Base-by-base conservation (phyloP, 2,888 invertebrate genomes). In the Plutella xylostella region DNA sequence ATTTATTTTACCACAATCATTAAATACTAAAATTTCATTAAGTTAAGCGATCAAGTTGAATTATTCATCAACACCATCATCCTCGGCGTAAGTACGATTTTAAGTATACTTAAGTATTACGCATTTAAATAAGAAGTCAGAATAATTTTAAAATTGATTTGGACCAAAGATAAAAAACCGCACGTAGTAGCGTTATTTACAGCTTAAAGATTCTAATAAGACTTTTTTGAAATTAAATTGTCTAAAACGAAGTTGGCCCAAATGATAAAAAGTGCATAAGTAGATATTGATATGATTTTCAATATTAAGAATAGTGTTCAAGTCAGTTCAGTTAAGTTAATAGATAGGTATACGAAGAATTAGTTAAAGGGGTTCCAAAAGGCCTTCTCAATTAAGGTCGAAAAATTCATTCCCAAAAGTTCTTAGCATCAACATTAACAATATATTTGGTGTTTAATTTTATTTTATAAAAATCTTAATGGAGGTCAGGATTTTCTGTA, bases 121-220 rank as follows among this genome's bases (percentile, higher is more conserved):
- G n/a, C n/a, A n/a, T n/a, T n/a, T n/a, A n/a, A n/a, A n/a, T n/a
- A n/a, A n/a, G n/a, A n/a, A n/a, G n/a, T n/a, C n/a, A n/a, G n/a
- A n/a, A n/a, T n/a, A n/a, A n/a, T n/a, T n/a, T n/a, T n/a, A n/a
- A n/a, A 28, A n/a, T 28, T 9, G 58, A 49, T 56, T 63, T 61
- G 61, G 63, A 68, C 60, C 57, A 63, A 56, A 58, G 55, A 61
- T 55, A 53, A n/a, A n/a, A n/a, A n/a, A n/a, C n/a, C n/a, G n/a
- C n/a, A n/a, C n/a, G n/a, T n/a, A 59, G 59, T 47, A 60, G 63
- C 61, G 31, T n/a, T 58, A 68, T 68, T 42, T 71, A 71, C 71
- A 69, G 71, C 70, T 52, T 55, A 57, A 51, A n/a, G n/a, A n/a
- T n/a, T n/a, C n/a, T n/a, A n/a, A n/a, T n/a, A n/a, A n/a, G n/a